Conservation (phyloP, 1,140 invertebrate genomes). For the Ectropis grisescens region DNA sequence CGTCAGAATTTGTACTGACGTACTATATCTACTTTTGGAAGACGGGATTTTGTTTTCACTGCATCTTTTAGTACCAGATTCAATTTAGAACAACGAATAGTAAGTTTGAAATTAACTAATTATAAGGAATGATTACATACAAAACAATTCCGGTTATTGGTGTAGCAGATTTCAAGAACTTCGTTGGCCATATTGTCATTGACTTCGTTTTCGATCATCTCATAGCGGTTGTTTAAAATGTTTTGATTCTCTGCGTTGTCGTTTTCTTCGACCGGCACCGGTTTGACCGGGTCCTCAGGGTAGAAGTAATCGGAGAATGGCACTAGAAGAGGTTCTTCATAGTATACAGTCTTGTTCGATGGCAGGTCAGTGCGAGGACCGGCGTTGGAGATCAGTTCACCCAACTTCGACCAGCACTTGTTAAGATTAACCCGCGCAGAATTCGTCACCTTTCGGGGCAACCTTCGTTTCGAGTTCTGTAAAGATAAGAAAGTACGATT, state of each 20-base stretch:
- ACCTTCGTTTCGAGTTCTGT: constrained; percentile 64
- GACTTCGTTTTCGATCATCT: constrained; percentile 57
- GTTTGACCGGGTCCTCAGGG: constrained; percentile 53
- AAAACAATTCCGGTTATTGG: constrained; percentile 37
- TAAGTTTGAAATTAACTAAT: constrained; percentile 20
- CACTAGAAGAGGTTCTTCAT: constrained; percentile 44
- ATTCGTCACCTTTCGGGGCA: constrained; percentile 63
- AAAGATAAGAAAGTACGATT: constrained; percentile 27
- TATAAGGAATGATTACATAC: constrained; percentile 56
- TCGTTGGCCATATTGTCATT: constrained; percentile 71
- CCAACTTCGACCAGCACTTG: constrained; percentile 72
- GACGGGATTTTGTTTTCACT: constrained; percentile 67
- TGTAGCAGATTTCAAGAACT: constrained; percentile 65
- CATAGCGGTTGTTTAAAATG: constrained; percentile 49
- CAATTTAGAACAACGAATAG: constrained; percentile 24
- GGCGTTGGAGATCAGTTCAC: constrained; percentile 62
- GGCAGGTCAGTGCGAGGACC: constrained; percentile 54
- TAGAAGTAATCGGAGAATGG: constrained; percentile 54
- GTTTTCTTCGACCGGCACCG: constrained; percentile 40
- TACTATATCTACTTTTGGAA: constrained; percentile 59
- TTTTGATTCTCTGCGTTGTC: constrained; percentile 52
- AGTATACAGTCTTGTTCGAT: constrained; percentile 55
- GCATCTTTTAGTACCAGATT: constrained; percentile 37
- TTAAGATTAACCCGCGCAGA: constrained; percentile 71
- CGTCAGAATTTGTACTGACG: constrained; percentile 26